These are phyloP conservation scores for Otus scops DNA, from an alignment of 2,797 vertebrate species.

Conservation along the genomic window DNA sequence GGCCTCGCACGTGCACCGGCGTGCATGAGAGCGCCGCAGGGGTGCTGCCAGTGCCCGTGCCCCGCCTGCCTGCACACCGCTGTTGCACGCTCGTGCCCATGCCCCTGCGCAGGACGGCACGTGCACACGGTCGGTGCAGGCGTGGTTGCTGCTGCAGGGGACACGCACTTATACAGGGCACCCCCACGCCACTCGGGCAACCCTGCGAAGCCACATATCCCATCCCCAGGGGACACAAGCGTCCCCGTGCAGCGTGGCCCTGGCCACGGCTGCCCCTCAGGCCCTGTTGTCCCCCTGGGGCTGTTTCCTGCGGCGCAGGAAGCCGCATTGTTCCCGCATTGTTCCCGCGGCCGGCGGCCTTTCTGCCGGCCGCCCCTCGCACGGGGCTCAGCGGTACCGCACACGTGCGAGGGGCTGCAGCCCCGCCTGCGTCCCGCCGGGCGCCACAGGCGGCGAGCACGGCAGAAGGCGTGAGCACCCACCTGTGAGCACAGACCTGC, in stretches of 20 bases:
- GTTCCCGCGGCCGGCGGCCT: not conserved
- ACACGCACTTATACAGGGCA: accelerated
- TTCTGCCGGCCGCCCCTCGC: not conserved
- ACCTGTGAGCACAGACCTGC: accelerated
- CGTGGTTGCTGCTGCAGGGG: not conserved
- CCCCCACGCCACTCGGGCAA: accelerated
- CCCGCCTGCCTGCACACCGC: accelerated
- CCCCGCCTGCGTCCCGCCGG: not conserved
- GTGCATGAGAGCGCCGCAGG: accelerated
- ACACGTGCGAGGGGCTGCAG: not conserved
- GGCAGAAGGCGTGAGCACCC: not conserved
- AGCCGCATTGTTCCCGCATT: conserved; percentile 47
- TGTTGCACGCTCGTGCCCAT: accelerated
- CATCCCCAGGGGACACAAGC: not conserved
- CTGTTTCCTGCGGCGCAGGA: conserved; percentile 19
- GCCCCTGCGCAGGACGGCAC: accelerated
- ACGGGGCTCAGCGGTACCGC: not conserved
- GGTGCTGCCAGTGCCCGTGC: not conserved
- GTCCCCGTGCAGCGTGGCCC: accelerated
- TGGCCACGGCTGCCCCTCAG: accelerated
- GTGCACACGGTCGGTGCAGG: accelerated
- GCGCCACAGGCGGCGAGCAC: accelerated
- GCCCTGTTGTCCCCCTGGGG: not conserved
- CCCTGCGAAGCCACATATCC: not conserved
- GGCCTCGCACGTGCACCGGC: accelerated